phyloP scores from a whole-genome alignment of 2,888 invertebrate species.

The Netelia melanura region DNA sequence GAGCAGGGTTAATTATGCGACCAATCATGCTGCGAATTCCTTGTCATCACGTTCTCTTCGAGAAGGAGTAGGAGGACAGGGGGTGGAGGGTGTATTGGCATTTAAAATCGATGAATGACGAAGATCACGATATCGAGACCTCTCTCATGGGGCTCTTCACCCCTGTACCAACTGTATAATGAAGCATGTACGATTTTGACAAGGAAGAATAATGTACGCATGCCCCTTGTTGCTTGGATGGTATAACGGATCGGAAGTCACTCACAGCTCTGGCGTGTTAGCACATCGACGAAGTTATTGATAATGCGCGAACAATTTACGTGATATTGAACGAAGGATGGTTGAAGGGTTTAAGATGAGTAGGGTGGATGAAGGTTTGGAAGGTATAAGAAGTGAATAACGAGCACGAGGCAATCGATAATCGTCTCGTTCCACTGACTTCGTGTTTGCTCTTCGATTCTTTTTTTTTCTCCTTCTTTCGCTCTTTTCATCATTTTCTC shows the following conservation, averaged over 20 bases:
- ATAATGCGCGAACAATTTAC: slow-evolving; percentile 47
- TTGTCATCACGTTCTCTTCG: slow-evolving; percentile 32
- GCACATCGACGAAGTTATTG: slow-evolving; percentile 36
- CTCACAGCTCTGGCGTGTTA: slow-evolving; percentile 22
- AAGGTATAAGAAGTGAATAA: slow-evolving; percentile 36
- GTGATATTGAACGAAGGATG: background rate
- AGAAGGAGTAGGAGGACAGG: background rate
- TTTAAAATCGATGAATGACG: background rate
- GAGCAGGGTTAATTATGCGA: slow-evolving; percentile 50
- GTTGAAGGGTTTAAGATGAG: slow-evolving; percentile 2
- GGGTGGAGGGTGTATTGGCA: background rate
- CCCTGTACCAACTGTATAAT: background rate
- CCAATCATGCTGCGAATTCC: slow-evolving; percentile 43
- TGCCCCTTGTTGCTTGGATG: background rate
- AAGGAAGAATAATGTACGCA: slow-evolving; percentile 35
- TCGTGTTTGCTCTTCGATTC: slow-evolving; percentile 21
- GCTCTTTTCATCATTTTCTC: slow-evolving; percentile 23
- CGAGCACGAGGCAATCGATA: slow-evolving; percentile 35
- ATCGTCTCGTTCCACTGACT: background rate
- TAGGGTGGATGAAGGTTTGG: background rate
- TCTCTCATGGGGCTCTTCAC: no score
- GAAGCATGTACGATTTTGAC: slow-evolving; percentile 11
- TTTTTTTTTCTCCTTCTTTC: slow-evolving; percentile 26
- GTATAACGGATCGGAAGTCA: slow-evolving; percentile 17
- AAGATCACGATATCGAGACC: slow-evolving; percentile 25